Percentiles rank a stretch among this genome's conserved stretches.
Conservation (phyloP, 2,888 invertebrate species). For the Atethmia centrago region DNA sequence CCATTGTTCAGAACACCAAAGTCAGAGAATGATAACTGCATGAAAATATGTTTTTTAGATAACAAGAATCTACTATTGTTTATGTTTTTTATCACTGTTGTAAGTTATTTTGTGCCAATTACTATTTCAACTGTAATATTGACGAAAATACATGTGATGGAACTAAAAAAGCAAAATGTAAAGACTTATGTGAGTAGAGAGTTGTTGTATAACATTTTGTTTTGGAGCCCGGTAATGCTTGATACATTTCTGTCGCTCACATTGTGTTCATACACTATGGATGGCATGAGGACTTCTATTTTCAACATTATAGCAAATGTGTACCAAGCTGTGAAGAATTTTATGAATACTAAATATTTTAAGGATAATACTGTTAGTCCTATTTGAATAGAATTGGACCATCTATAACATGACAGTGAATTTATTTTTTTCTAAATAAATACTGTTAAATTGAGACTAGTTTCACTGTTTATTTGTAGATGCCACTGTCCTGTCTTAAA, state of each 20-base stretch:
- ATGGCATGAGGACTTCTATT: constrained; percentile 80
- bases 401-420: neutral
- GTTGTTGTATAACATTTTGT: constrained; percentile 84
- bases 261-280: constrained; percentile 82
- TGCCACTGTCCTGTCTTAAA: neutral
- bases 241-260: constrained; percentile 84
- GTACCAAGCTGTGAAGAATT: constrained; percentile 85
- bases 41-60: constrained; percentile 83
- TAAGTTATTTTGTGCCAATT: constrained; percentile 86
- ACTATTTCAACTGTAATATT: constrained; percentile 84
- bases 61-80: constrained; percentile 82
- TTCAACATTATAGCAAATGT: constrained; percentile 86
- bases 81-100: constrained; percentile 80
- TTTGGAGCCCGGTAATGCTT: constrained; percentile 88
- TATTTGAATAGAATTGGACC: constrained; percentile 59
- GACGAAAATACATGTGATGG: constrained; percentile 83
- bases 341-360: constrained; percentile 85
- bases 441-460: neutral
- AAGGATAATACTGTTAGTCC: constrained; percentile 82
- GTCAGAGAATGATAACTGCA: constrained; percentile 71
- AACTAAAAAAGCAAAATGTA: constrained; percentile 76
- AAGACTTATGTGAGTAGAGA: constrained; percentile 83
- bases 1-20: constrained; percentile 74
- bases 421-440: constrained; percentile 28
- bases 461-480: neutral